A percentile compares a stretch with the other conserved stretches of the same genome.
phyloP scores from a whole-genome alignment of 2,888 invertebrate species.

The Boloria euphrosyne region DNA sequence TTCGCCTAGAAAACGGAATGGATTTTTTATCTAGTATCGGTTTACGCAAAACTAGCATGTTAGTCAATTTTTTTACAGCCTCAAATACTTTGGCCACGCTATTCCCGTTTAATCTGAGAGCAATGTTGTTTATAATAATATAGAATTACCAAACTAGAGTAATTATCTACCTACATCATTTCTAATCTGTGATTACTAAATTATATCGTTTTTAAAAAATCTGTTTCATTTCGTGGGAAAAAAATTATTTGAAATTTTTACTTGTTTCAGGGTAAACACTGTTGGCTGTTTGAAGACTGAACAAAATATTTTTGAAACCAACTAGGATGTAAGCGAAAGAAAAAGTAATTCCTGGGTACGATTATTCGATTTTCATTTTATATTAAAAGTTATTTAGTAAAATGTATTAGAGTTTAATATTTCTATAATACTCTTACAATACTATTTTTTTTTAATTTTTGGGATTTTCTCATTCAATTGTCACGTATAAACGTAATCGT shows the following conservation, averaged over 20 bases:
- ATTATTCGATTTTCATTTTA: not conserved
- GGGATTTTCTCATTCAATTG: not conserved
- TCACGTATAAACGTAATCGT: too few relatives aligned
- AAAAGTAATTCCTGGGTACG: constrained; percentile 52
- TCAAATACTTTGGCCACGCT: constrained; percentile 48
- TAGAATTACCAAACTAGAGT: constrained; percentile 41
- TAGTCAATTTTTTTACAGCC: constrained; percentile 57
- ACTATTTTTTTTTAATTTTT: too few relatives aligned
- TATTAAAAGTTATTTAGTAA: too few relatives aligned
- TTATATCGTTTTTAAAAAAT: constrained; percentile 29
- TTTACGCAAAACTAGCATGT: constrained; percentile 71
- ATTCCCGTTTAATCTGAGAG: constrained; percentile 59
- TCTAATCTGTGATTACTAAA: constrained; percentile 33
- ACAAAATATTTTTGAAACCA: constrained; percentile 62
- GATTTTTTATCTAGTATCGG: constrained; percentile 57
- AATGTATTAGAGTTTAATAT: too few relatives aligned
- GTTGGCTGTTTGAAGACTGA: constrained; percentile 76
- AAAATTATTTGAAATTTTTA: constrained; percentile 44
- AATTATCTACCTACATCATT: constrained; percentile 38
- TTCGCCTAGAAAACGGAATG: constrained; percentile 66
- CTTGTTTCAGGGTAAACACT: constrained; percentile 71
- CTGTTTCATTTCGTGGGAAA: constrained; percentile 18
- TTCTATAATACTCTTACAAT: too few relatives aligned
- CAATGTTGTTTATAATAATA: constrained; percentile 58
- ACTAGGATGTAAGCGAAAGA: constrained; percentile 69